Conservation (phyloP, 2,888 invertebrate species). For the Epsilonema sp. region DNA sequence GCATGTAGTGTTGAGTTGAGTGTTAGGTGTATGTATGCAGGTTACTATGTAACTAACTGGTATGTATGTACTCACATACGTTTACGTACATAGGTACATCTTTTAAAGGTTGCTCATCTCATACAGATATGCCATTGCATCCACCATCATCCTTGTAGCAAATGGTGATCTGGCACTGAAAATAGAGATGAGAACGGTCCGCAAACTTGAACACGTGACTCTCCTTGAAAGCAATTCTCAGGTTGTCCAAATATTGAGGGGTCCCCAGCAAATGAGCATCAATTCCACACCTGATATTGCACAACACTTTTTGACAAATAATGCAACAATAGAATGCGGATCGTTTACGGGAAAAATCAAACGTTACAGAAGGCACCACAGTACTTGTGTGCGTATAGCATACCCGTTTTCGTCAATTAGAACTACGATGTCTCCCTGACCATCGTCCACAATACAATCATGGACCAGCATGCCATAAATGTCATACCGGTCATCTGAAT, state of each 20-base stretch:
- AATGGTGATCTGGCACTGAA: slow-evolving; percentile 26
- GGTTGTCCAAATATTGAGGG: slow-evolving; percentile 20
- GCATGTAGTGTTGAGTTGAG: no score
- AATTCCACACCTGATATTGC: slow-evolving; percentile 17
- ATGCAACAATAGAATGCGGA: no score
- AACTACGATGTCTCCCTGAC: slow-evolving; percentile 23
- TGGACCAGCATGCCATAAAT: slow-evolving; percentile 29
- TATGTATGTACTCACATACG: no score
- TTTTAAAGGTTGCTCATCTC: no score
- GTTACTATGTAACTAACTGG: no score
- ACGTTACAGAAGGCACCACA: background rate
- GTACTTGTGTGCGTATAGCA: slow-evolving; percentile 3
- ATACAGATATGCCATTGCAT: slow-evolving; percentile 21
- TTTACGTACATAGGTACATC: no score
- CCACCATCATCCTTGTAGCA: slow-evolving; percentile 26
- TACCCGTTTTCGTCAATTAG: slow-evolving; percentile 21
- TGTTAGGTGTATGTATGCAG: no score
- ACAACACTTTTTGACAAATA: no score
- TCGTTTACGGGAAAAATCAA: slow-evolving; percentile 1
- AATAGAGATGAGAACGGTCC: slow-evolving; percentile 24
- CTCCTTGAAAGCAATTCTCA: slow-evolving; percentile 23
- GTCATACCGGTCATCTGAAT: slow-evolving; percentile 14
- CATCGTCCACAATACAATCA: slow-evolving; percentile 26
- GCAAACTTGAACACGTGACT: slow-evolving; percentile 29
- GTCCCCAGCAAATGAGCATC: slow-evolving; percentile 23